phyloP scores from a whole-genome alignment of 1,140 invertebrate genomes.

The Maniola jurtina region DNA sequence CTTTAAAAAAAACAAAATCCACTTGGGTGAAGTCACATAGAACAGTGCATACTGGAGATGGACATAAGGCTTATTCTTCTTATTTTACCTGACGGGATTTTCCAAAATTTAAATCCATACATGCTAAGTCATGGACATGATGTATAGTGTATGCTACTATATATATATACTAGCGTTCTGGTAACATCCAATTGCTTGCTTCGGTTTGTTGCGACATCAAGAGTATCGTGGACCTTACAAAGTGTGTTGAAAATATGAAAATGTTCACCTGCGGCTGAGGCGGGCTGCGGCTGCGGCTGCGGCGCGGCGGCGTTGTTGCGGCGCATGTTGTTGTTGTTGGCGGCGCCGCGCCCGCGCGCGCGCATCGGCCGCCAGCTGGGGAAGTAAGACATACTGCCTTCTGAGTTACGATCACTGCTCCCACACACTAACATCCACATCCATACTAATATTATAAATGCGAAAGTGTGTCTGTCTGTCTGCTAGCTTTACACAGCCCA shows the following conservation, averaged over 20 bases:
- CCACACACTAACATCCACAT: not conserved
- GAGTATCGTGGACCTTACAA: not conserved
- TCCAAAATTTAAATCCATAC: too few species aligned
- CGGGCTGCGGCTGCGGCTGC: slow-evolving; percentile 34
- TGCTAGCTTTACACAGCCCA: too few species aligned
- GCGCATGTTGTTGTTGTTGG: slow-evolving; percentile 28
- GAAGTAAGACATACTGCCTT: slow-evolving; percentile 47
- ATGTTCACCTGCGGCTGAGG: slow-evolving; percentile 37
- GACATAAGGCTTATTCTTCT: too few species aligned
- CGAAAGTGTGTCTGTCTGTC: too few species aligned
- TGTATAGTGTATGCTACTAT: too few species aligned
- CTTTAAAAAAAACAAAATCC: too few species aligned
- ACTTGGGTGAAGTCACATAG: too few species aligned
- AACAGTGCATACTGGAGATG: too few species aligned
- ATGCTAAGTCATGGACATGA: too few species aligned
- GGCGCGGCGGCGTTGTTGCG: slow-evolving; percentile 32
- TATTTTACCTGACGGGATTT: too few species aligned
- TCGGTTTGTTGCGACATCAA: not conserved
- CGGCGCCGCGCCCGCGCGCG: slow-evolving; percentile 48
- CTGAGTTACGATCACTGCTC: slow-evolving; percentile 22
- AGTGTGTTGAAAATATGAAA: not conserved
- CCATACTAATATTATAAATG: too few species aligned
- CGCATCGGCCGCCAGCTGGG: slow-evolving; percentile 58
- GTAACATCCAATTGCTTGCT: not conserved
- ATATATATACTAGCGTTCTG: too few species aligned